Conservation (phyloP, 2,113 vertebrate species). For the Cichladusa arquata region DNA sequence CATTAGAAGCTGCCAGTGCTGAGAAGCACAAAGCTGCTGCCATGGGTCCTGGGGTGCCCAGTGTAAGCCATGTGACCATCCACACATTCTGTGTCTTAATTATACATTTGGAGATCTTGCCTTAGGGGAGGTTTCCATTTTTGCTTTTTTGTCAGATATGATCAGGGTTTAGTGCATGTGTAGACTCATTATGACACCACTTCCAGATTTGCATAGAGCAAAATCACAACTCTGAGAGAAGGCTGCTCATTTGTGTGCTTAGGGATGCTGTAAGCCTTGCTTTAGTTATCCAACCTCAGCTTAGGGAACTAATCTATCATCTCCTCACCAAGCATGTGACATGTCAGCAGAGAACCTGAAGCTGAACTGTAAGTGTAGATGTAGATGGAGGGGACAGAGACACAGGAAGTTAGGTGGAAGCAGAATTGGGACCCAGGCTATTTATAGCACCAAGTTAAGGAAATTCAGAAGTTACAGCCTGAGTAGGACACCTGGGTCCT, state of each 20-base stretch:
- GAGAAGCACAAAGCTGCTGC: not conserved
- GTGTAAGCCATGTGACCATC: accelerated
- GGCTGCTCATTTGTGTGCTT: not conserved
- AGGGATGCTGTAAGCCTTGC: not conserved
- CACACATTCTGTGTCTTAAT: not conserved
- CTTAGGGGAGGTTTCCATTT: not conserved
- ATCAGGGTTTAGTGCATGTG: not conserved
- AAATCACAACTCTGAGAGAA: not conserved
- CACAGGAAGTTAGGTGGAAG: not conserved
- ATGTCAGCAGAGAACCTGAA: not conserved
- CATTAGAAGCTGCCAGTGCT: not conserved
- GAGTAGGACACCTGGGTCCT: not conserved
- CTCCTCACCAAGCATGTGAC: not conserved
- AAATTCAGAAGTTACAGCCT: not conserved
- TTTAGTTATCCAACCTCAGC: not conserved
- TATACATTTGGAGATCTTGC: not conserved
- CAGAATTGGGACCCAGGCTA: not conserved
- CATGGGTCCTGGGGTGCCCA: accelerated
- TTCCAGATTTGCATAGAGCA: not conserved
- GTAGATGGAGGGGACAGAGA: not conserved
- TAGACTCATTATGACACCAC: not conserved
- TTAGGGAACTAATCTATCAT: not conserved
- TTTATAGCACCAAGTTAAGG: not conserved
- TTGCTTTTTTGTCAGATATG: not conserved
- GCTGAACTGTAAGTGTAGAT: not conserved